Evolutionary conservation across 2,113 vertebrate genomes (phyloP).

Genomic region (Scartelaos histophorus): DNA sequence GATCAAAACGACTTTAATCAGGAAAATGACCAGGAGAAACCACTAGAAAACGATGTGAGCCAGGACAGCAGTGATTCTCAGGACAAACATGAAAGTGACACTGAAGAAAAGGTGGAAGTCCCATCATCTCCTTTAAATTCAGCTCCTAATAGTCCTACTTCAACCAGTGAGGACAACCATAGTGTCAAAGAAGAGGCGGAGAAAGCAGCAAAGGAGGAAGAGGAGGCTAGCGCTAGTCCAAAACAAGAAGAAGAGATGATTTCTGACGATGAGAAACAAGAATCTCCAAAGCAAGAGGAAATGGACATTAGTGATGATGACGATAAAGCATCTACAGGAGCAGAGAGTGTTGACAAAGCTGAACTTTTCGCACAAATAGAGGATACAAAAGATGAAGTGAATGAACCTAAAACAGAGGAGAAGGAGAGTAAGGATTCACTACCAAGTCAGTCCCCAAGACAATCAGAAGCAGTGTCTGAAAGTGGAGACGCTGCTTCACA

Average conservation of each 20-base stretch:
- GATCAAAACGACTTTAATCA: constrained; percentile 38
- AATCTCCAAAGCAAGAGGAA: constrained; percentile 46
- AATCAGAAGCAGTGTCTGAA: constrained; percentile 21
- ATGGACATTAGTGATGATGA: constrained; percentile 37
- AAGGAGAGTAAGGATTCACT: constrained; percentile 12
- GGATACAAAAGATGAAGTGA: constrained; percentile 17
- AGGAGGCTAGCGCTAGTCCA: constrained; percentile 10
- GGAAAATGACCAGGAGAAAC: constrained; percentile 1
- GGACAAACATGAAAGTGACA: constrained; percentile 25
- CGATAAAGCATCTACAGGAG: background rate
- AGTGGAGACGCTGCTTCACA: background rate
- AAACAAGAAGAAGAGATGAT: constrained; percentile 31
- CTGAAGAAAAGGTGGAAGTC: constrained; percentile 14
- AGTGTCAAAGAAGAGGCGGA: constrained; percentile 10
- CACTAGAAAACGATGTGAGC: constrained; percentile 19
- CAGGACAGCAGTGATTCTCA: constrained; percentile 37
- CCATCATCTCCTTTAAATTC: constrained; percentile 26
- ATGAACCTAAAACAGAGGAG: constrained; percentile 4
- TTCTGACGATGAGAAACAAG: constrained; percentile 22
- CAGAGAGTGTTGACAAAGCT: background rate
- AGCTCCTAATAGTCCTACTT: constrained; percentile 35
- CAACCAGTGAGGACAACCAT: constrained; percentile 16
- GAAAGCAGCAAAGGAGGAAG: background rate
- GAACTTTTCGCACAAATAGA: background rate
- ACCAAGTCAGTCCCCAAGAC: constrained; percentile 12